Evolutionary conservation across 1,140 invertebrate species (phyloP), one percentile per base, ranked within the genome.

Genomic region (Macrobrachium nipponense): DNA sequence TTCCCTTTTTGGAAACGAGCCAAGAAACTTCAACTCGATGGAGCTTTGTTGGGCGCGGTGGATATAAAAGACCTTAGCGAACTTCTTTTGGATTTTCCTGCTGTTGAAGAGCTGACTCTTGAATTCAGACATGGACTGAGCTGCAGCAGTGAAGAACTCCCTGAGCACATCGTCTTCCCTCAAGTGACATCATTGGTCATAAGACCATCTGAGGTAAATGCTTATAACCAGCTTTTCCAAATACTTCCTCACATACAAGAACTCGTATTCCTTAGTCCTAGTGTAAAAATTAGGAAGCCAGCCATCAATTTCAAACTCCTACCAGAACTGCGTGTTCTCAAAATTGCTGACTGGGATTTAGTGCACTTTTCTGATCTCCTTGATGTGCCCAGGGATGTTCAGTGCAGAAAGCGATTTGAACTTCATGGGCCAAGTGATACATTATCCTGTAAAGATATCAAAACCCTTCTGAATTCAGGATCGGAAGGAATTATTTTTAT

Each of bases 401-500:
- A 6, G 36, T 43, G 20, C 36, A 70, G 20, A 6, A 8, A 23
- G 4, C 36, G 68, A 51, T 51, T 51, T 23, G 68, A 70, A 10
- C n/a, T 70, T 27, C 68, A 70, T 70, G 68, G 23, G 8, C 68
- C 68, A 14, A 27, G 1, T 15, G 20, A 23, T 7, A 14, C 23
- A 12, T 43, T 70, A 14, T 27, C 68, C 12, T 1, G 20, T 27
- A 20, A 7, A 15, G 20, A 23, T 70, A 70, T 70, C 15, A 27
- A 11, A 23, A 23, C 15, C 23, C 18, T 70, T 23, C 68, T 15
- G 11, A 27, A 15, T 27, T 70, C 68, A 27, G 68, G 68, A 27
- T 70, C 23, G 68, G 27, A 23, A n/a, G 68, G 68, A 70, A 23
- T n/a, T 70, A n/a, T 70, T n/a, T n/a, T n/a, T 70, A n/a, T 70